Evolutionary conservation across 2,888 invertebrate genomes (phyloP), one percentile per base, ranked within the genome.

Genomic region (Eumacrocentrus americanus): DNA sequence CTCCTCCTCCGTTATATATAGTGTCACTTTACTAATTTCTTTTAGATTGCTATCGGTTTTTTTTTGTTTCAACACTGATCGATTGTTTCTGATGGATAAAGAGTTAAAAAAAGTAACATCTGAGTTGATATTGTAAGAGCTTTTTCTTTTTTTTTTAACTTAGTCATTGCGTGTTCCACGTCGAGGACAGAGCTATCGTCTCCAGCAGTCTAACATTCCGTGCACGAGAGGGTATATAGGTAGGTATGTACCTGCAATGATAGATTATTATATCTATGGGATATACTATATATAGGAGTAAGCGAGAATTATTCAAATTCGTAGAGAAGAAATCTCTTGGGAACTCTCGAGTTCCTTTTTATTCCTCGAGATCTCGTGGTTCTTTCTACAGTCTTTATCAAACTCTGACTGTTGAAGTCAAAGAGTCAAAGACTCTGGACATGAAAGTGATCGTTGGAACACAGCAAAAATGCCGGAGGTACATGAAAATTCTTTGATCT

Each of bases 251-350:
- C n/a, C n/a, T n/a, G n/a, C n/a, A n/a, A n/a, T n/a, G n/a, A 40
- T n/a, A 3, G 6, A 40, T 14, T 40, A 0, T 7, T 14, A 40
- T 40, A 40, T 14, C 4, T 14, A 1, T 3, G 16, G 11, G 4
- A 37, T 18, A 18, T 42, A 29, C 9, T 29, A 6, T 29, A 20
- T 42, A 9, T 4, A 9, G 14, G 6, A 47, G 29, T 18, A 18
- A 50, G 29, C 11, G 9, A 35, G 34, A 50, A 50, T 50, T 34
- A 50, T 50, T 50, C 20, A 50, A 50, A 50, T 50, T 16, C 50
- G 16, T 50, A 14, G 50, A 50, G 34, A 34, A 18, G 34, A n/a
- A n/a, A 42, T 50, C 25, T n/a, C 50, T 5, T 18, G 20, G 35
- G 35, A 50, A 18, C 25, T 50, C 16, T n/a, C 20, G 4, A 18